phyloP scores from a whole-genome alignment of 2,888 invertebrate genomes.

The Sinodicranocentrus sp. region DNA sequence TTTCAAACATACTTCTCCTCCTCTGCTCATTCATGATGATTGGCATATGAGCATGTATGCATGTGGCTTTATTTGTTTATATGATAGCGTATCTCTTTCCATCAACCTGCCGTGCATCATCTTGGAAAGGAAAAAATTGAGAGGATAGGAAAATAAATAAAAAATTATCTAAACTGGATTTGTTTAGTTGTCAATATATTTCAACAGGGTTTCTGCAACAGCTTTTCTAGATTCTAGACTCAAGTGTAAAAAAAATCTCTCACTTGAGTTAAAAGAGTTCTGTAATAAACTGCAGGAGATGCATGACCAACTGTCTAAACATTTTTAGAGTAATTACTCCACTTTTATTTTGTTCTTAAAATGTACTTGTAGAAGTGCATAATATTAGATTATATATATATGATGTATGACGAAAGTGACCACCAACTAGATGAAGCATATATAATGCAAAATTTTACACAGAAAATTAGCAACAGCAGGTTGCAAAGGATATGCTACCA shows the following conservation, averaged over 20 bases:
- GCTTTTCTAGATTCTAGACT: not conserved
- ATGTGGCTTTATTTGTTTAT: conserved; percentile 32
- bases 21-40: conserved; percentile 15
- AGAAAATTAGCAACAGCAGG: conserved; percentile 49
- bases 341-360: not conserved
- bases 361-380: not conserved
- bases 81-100: conserved; percentile 5
- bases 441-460: conserved; percentile 33
- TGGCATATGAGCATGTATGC: conserved; percentile 32
- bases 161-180: conserved; percentile 16
- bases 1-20: not conserved
- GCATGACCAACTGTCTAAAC: conserved; percentile 46
- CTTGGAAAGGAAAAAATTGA: no score
- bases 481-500: conserved; percentile 29
- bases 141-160: not conserved
- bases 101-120: no score
- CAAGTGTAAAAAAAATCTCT: conserved; percentile 30
- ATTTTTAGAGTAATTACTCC: conserved; percentile 1
- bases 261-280: not conserved
- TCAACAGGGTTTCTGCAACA: conserved; percentile 37
- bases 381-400: not conserved
- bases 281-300: conserved; percentile 8
- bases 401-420: not conserved
- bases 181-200: not conserved
- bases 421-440: conserved; percentile 5